These are phyloP conservation scores for Sebastes matsubarae DNA, from an alignment of 2,797 vertebrate species.

Conservation along the genomic window DNA sequence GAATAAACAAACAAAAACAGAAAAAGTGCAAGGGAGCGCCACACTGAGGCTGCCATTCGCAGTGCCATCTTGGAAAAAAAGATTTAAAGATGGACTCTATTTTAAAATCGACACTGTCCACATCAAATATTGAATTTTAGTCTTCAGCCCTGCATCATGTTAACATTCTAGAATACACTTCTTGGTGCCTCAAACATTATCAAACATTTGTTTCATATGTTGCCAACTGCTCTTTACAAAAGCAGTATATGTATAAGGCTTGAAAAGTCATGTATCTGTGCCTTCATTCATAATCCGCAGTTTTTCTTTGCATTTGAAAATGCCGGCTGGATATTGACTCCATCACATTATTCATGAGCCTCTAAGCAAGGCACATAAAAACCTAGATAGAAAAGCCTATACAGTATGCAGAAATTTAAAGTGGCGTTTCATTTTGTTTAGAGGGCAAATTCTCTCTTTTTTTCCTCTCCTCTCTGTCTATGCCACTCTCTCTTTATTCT, in stretches of 20 bases:
- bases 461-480: constrained; percentile 3
- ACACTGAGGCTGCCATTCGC: too few species aligned
- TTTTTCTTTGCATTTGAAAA: constrained; percentile 32
- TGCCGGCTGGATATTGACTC: constrained; percentile 46
- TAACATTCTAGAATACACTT: not conserved
- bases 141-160: not conserved
- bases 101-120: not conserved
- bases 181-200: not conserved
- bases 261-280: not conserved
- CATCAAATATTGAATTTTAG: not conserved
- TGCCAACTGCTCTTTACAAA: not conserved
- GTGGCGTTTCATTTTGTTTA: constrained; percentile 63
- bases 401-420: constrained; percentile 61
- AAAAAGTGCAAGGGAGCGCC: too few species aligned
- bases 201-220: not conserved
- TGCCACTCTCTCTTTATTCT: constrained; percentile 27
- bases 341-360: constrained; percentile 70
- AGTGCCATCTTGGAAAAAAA: not conserved
- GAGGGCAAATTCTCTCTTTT: constrained; percentile 60
- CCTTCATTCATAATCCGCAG: constrained; percentile 3
- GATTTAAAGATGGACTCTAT: not conserved
- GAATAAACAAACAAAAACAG: too few species aligned
- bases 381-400: constrained; percentile 35
- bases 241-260: not conserved
- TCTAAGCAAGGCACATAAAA: constrained; percentile 56